phyloP scores from a whole-genome alignment of 2,888 invertebrate genomes.

The Druceiella hillmani region DNA sequence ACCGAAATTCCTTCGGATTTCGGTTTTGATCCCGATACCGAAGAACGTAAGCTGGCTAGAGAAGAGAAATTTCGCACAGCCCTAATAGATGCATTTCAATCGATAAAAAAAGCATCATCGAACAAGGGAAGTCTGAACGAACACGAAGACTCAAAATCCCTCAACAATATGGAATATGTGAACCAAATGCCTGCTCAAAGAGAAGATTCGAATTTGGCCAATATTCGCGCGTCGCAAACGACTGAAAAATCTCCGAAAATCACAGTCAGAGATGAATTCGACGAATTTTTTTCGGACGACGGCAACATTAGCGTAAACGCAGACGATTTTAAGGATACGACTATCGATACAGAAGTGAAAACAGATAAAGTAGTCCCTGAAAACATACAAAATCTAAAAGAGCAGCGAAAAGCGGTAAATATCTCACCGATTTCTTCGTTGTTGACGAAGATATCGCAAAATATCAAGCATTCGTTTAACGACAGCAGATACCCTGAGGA shows the following conservation, averaged over 20 bases:
- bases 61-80: constrained; percentile 43
- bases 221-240: too few species aligned
- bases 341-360: constrained; percentile 32
- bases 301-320: constrained; percentile 41
- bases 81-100: constrained; percentile 46
- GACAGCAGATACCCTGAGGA: constrained; percentile 31
- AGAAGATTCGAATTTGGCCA: too few species aligned
- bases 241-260: too few species aligned
- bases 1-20: too few species aligned
- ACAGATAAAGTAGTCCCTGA: constrained; percentile 34
- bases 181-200: constrained; percentile 22
- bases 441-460: constrained; percentile 33
- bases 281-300: constrained; percentile 37
- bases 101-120: constrained; percentile 41
- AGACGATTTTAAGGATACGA: too few species aligned
- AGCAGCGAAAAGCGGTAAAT: too few species aligned
- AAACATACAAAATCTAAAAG: constrained; percentile 25
- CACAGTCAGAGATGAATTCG: constrained; percentile 34
- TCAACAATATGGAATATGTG: constrained; percentile 32
- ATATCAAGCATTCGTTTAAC: constrained; percentile 36
- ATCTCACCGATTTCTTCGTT: too few species aligned
- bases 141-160: constrained; percentile 32
- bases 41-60: constrained; percentile 33
- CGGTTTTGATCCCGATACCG: too few species aligned
- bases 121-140: constrained; percentile 40